phyloP scores from a whole-genome alignment of 1,140 invertebrate species.

The Sinonovacula constricta region DNA sequence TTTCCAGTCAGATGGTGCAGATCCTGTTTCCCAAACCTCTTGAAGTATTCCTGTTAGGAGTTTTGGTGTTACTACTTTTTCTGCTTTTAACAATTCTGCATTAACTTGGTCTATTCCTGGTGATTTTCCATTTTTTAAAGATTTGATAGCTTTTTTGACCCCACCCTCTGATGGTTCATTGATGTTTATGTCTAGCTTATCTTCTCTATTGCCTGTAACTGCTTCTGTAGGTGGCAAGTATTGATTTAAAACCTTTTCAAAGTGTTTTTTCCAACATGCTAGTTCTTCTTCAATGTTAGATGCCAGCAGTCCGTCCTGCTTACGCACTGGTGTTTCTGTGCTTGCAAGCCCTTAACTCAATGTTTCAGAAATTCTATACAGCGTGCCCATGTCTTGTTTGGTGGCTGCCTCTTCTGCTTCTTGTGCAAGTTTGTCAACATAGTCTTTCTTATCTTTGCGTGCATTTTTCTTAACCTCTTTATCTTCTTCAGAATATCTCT shows the following conservation, averaged over 20 bases:
- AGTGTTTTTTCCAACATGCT: too few relatives aligned
- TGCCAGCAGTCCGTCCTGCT: too few relatives aligned
- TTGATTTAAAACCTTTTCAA: too few relatives aligned
- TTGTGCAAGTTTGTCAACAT: too few relatives aligned
- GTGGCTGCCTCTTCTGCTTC: conserved; percentile 21
- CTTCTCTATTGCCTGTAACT: too few relatives aligned
- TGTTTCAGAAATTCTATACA: too few relatives aligned
- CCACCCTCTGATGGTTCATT: conserved; percentile 7
- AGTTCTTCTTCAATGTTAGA: too few relatives aligned
- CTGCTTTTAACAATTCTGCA: conserved; percentile 20
- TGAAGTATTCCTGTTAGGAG: neutral
- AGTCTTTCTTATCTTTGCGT: neutral
- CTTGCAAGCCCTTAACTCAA: too few relatives aligned
- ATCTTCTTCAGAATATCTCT: neutral
- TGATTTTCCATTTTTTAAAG: conserved; percentile 26
- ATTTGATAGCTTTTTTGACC: conserved; percentile 6
- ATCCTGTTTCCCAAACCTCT: conserved; percentile 3
- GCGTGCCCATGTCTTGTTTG: too few relatives aligned
- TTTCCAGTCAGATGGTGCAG: conserved; percentile 19
- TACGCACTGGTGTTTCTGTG: too few relatives aligned
- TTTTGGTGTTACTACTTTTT: neutral
- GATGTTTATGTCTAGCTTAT: too few relatives aligned
- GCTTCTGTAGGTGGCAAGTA: too few relatives aligned
- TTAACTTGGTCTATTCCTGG: neutral
- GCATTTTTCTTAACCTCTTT: conserved; percentile 18